Base-by-base conservation (phyloP, 2,888 invertebrate species). In the Apotomis turbidana region DNA sequence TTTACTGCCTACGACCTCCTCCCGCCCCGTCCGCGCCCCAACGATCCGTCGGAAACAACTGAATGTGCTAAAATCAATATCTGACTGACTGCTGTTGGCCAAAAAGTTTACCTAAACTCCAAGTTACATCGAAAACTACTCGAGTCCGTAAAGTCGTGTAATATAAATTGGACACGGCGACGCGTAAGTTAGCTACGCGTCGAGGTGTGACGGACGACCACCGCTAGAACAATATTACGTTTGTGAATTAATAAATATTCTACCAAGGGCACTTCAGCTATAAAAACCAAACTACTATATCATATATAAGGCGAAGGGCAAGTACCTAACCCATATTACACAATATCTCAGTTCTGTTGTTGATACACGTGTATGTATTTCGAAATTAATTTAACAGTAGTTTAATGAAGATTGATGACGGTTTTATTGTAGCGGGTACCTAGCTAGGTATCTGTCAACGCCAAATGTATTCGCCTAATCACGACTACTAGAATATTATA, bases 41-140 rank as follows among this genome's bases (percentile, higher is more conserved):
- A 81, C 81, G 86, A 85, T 83, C 85, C 85, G 85, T 83, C 86
- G 90, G 85, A 89, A 91, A 91, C 91, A 91, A 90, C 89, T 89
- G 89, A 89, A 90, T 87, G 91, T 90, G 88, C 87, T 91, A 89
- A 92, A 92, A 92, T 92, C 91, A 91, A 91, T 92, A 91, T 84
- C 84, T 76, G 80, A 82, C 67, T 71, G 61, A 82, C 70, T 70
- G 57, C 86, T 90, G 88, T 90, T 88, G 90, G 90, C 88, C 89
- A 88, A 84, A 85, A 86, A 58, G 5, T 51, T 66, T 60, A 38
- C 46, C 36, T 61, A 60, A 66, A 67, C 3, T 58, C 58, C 27
- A 44, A 58, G 15, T 57, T 27, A 55, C 27, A 10, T 57, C 55
- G 2, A 51, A 59, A 61, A 68, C 38, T 57, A 62, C 55, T 49